Percentiles rank a stretch among this genome's conserved stretches.
Conservation (phyloP, 2,797 vertebrate genomes). For the Centroberyx gerrardi region DNA sequence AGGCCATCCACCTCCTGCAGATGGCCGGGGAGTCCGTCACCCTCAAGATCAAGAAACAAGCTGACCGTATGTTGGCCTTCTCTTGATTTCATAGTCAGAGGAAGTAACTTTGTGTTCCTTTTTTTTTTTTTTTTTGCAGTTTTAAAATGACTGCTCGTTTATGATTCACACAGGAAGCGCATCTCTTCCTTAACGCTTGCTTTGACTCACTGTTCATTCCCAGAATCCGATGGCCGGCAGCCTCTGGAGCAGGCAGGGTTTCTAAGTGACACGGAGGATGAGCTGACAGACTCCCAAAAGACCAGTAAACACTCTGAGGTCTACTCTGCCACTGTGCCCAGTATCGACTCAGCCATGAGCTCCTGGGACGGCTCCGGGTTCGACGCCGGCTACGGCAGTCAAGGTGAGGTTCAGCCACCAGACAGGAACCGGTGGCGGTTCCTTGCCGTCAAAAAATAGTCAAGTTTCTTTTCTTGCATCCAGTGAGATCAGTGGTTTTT, state of each 20-base stretch:
- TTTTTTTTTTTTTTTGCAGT: neutral
- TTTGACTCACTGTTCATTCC: conserved; percentile 6
- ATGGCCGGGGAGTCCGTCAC: conserved; percentile 97
- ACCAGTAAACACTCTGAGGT: conserved; percentile 88
- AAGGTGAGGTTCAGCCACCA: conserved; percentile 85
- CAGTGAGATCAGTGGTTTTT: neutral
- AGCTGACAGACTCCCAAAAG: conserved; percentile 90
- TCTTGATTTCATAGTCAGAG: neutral
- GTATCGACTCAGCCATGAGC: conserved; percentile 95
- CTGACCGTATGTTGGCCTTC: conserved; percentile 86
- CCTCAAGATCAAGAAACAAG: conserved; percentile 97
- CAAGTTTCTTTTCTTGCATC: neutral
- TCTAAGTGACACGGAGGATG: conserved; percentile 93
- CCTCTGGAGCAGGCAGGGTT: conserved; percentile 66
- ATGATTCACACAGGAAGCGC: neutral
- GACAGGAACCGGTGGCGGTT: neutral
- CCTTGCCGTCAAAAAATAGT: neutral
- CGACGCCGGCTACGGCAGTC: conserved; percentile 91
- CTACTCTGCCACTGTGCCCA: conserved; percentile 91
- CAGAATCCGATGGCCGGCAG: conserved; percentile 72
- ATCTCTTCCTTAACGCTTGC: neutral
- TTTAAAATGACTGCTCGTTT: neutral
- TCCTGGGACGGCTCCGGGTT: conserved; percentile 95
- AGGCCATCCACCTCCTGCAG: conserved; percentile 97
- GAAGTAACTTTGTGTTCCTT: neutral